A percentile compares a stretch with the other conserved stretches of the same genome.
These are phyloP conservation scores for Centroberyx gerrardi DNA, from an alignment of 2,797 vertebrate species.

Conservation along the genomic window DNA sequence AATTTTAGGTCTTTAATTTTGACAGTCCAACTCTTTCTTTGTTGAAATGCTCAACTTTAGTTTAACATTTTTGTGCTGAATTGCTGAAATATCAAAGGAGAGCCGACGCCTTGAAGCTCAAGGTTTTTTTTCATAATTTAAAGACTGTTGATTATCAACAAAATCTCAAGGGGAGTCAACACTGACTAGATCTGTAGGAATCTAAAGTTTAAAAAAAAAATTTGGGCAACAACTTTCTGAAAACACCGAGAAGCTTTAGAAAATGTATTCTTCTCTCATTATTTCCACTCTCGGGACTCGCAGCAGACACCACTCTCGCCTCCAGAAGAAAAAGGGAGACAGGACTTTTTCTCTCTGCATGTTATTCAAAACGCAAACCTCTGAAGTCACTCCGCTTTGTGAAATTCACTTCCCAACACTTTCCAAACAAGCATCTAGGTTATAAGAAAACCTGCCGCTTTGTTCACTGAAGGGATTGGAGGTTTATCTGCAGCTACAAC, in stretches of 20 bases:
- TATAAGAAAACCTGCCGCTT: neutral
- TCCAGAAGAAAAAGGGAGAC: constrained; percentile 1
- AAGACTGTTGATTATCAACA: constrained; percentile 10
- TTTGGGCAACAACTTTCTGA: neutral
- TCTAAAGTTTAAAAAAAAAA: neutral
- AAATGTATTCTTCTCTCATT: neutral
- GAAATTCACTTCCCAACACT: neutral
- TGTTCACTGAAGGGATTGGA: neutral
- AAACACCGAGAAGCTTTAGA: neutral
- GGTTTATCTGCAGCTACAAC: neutral
- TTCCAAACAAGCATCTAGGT: constrained; percentile 14
- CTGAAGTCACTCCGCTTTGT: constrained; percentile 15
- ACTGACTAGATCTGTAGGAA: neutral
- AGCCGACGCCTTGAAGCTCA: no score
- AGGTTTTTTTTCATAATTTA: no score
- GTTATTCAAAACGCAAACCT: constrained; percentile 12
- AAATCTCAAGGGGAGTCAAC: constrained; percentile 8
- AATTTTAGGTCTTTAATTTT: no score
- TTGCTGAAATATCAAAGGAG: no score
- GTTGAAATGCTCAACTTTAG: no score
- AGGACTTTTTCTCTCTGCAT: constrained; percentile 11
- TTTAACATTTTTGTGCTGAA: no score
- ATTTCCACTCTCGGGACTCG: constrained; percentile 6
- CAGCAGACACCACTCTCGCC: neutral
- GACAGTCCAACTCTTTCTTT: no score